Percentiles rank a stretch among this genome's conserved stretches.
phyloP scores from a whole-genome alignment of 1,140 invertebrate genomes.

The Bilobella aurantiaca region DNA sequence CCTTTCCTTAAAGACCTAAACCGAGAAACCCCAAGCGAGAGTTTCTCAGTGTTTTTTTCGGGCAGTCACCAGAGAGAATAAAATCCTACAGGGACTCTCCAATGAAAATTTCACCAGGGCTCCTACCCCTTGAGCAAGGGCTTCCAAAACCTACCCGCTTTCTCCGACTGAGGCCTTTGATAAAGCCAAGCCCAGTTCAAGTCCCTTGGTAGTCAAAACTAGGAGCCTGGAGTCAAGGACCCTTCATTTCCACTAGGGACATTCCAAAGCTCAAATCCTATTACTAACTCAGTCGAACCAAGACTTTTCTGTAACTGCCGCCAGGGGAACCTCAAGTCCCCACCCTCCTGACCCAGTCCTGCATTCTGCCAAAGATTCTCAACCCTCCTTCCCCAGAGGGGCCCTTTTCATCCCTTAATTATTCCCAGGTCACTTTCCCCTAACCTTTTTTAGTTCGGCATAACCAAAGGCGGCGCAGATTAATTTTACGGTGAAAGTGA shows the following conservation, averaged over 20 bases:
- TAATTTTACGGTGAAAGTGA: slow-evolving; percentile 1
- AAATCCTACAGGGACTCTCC: slow-evolving; percentile 35
- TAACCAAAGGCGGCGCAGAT: no score
- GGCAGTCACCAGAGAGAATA: slow-evolving; percentile 36
- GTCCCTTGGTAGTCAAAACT: slow-evolving; percentile 7
- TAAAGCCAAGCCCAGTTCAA: neutral
- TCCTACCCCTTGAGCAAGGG: neutral
- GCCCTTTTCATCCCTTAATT: slow-evolving; percentile 4
- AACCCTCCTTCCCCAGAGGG: slow-evolving; percentile 2
- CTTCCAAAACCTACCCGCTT: slow-evolving; percentile 1
- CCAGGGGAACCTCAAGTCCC: neutral
- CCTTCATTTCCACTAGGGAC: slow-evolving; percentile 25
- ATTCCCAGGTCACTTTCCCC: slow-evolving; percentile 2
- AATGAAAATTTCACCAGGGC: slow-evolving; percentile 25
- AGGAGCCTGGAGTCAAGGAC: neutral
- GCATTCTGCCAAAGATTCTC: neutral
- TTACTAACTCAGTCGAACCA: neutral
- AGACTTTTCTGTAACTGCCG: neutral
- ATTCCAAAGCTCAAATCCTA: slow-evolving; percentile 18
- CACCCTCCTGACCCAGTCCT: neutral
- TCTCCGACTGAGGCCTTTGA: no score
- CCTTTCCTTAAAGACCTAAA: slow-evolving; percentile 19
- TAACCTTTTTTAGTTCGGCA: no score
- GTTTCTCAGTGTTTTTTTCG: slow-evolving; percentile 35
- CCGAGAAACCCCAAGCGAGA: slow-evolving; percentile 35